These are phyloP conservation scores for Ornithoptera priamus DNA, from an alignment of 2,888 invertebrate genomes.

Conservation along the genomic window DNA sequence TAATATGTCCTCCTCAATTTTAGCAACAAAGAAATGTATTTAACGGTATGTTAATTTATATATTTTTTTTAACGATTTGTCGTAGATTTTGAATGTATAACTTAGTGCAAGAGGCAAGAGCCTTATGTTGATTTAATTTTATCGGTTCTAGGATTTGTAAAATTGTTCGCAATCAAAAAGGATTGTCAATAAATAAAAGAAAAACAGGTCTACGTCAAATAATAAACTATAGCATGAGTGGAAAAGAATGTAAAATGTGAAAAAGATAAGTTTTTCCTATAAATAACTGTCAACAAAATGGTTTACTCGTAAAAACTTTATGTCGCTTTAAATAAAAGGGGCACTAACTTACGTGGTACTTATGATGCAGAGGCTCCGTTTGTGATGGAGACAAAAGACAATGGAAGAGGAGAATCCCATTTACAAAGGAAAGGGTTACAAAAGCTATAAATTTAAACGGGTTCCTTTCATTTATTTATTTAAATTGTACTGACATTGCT, in stretches of 20 bases:
- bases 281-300: not conserved
- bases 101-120: no score
- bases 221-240: not conserved
- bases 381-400: slow-evolving; percentile 2
- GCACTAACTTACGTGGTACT: slow-evolving; percentile 11
- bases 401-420: slow-evolving; percentile 15
- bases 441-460: not conserved
- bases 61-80: no score
- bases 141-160: no score
- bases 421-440: slow-evolving; percentile 6
- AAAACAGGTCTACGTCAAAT: not conserved
- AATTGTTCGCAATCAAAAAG: not conserved
- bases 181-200: not conserved
- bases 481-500: not conserved
- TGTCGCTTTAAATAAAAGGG: not conserved
- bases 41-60: no score
- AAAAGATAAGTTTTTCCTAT: not conserved
- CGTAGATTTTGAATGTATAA: no score
- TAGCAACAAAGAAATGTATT: no score
- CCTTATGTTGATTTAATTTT: no score
- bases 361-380: not conserved
- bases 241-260: not conserved
- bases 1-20: not conserved
- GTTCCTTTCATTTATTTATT: not conserved
- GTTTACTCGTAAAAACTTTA: not conserved